Evolutionary conservation across 1,140 invertebrate species (phyloP), one percentile per base, ranked within the genome.

Genomic region (Bombus terrestris): DNA sequence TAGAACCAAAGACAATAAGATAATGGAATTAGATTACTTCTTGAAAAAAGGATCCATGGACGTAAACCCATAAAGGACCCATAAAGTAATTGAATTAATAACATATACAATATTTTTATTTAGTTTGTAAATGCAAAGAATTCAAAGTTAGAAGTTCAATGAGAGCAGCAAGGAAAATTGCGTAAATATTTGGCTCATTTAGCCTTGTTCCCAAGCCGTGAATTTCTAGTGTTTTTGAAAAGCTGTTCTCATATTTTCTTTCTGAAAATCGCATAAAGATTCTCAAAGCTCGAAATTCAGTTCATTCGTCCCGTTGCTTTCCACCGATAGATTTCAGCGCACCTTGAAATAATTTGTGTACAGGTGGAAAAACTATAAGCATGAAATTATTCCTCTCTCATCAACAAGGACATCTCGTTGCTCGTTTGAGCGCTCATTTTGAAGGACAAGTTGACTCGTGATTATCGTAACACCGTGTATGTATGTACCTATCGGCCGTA

Each of bases 371-470:
- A 22, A 53, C 25, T n/a, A 12, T 4, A n/a, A n/a, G 28, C 28
- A n/a, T 12, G 28, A n/a, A 28, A 12, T 62, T 62, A 62, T 62
- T n/a, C 10, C 28, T 13, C 12, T 13, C 28, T 62, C 12, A 2
- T 62, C 28, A 9, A n/a, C 59, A 13, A 13, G 28, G 28, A 0
- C 0, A 13, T 62, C 28, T 62, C 12, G 3, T 5, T 5, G 59
- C 12, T n/a, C 12, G 0, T 28, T n/a, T 0, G 28, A n/a, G 10
- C 1, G 28, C 1, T n/a, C 1, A 13, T 4, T 53, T 53, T 2
- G 12, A n/a, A 62, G 10, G 28, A n/a, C 28, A n/a, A 62, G 3
- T 12, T n/a, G 28, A 5, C 3, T 22, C 8, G 35, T 8, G 9
- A 81, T 28, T 72, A 0, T 35, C 12, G 28, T 9, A 39, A 47